Base-by-base conservation (phyloP, 2,888 invertebrate genomes). In the Dascillus cervinus region DNA sequence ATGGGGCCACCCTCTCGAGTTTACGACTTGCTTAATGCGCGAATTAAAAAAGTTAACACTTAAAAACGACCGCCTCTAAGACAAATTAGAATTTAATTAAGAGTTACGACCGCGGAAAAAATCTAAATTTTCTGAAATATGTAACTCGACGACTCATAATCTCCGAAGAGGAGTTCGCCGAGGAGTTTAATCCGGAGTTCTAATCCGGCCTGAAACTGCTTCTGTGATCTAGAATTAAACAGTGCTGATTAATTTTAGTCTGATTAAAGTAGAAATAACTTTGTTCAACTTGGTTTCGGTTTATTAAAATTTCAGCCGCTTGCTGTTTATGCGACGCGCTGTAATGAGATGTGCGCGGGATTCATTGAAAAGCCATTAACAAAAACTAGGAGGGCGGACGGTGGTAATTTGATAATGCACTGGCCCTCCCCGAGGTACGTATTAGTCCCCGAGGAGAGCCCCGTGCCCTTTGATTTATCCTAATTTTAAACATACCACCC, bases 361-460 rank as follows among this genome's bases (percentile, higher is more conserved):
- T 62, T 60, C 64, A 65, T 65, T 63, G 65, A 63, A 64, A 65
- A 65, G 62, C 64, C 64, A 65, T 65, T 65, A 64, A 61, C 62
- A 52, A 55, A 56, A 61, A 56, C 55, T 48, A 47, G 49, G 56
- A 58, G 50, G 64, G 60, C 58, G 62, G 62, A 56, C 55, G 60
- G 61, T 58, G 64, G 64, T 66, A 66, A 66, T 66, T 66, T 65
- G 65, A 66, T 66, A 66, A 66, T 66, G 64, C 64, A 62, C 58
- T 49, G 53, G 47, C 44, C 45, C 43, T 51, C 56, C 58, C 56
- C 42, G 32, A 47, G 45, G 56, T 34, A 32, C 41, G 26, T 28
- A 26, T 34, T 50, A 43, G 45, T 53, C 57, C 47, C 56, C 34
- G 37, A 53, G 50, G 60, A 55, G 52, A 39, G 47, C 39, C 49